Evolutionary conservation across 2,113 vertebrate species (phyloP).

Genomic region (Odobenus rosmarus): DNA sequence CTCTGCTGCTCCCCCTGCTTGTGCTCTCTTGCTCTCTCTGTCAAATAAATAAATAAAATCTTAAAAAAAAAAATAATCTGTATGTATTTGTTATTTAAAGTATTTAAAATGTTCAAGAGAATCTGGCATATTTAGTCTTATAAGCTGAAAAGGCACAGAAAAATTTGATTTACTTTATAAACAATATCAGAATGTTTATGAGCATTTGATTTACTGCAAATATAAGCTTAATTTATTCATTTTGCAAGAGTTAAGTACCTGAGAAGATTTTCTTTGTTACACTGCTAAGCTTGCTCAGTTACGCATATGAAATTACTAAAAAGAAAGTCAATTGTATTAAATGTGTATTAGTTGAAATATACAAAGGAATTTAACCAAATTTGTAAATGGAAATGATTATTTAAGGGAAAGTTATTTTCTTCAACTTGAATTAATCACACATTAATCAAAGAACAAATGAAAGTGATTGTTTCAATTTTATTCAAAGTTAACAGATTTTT

Average conservation of each 20-base stretch:
- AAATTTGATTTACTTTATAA: background rate
- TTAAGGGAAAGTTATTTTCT: slow-evolving; percentile 16
- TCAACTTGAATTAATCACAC: slow-evolving; percentile 7
- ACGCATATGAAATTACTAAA: background rate
- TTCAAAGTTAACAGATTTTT: slow-evolving; percentile 22
- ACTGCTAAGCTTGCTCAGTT: background rate
- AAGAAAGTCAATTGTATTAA: background rate
- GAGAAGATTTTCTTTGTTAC: background rate
- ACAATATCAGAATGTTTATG: background rate
- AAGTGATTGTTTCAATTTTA: background rate
- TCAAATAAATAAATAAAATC: no score
- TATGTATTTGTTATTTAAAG: background rate
- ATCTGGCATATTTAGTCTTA: background rate
- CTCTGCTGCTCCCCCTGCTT: no score
- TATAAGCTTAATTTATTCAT: background rate
- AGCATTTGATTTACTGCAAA: background rate
- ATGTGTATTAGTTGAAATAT: background rate
- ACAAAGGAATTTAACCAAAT: slow-evolving; percentile 1
- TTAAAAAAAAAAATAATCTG: background rate
- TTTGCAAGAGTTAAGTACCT: background rate
- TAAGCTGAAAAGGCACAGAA: background rate
- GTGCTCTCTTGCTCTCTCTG: no score
- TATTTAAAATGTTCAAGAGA: slow-evolving; percentile 19
- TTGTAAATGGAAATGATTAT: slow-evolving; percentile 1
- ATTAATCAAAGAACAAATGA: slow-evolving; percentile 2